Evolutionary conservation across 2,113 vertebrate genomes (phyloP).

Genomic region (Osmerus mordax): DNA sequence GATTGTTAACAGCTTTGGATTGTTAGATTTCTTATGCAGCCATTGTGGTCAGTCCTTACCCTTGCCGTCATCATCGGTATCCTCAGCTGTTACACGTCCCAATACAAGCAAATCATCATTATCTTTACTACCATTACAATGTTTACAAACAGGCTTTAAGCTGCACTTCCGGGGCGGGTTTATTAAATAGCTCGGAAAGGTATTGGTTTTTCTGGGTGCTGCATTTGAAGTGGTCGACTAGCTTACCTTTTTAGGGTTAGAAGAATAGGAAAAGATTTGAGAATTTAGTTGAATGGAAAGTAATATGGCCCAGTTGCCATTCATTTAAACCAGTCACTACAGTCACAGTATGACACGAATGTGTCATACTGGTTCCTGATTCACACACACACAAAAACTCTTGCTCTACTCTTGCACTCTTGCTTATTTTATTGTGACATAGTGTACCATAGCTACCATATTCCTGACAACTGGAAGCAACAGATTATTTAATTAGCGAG

Average conservation of each 20-base stretch:
- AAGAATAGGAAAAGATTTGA: no score
- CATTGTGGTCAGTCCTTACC: constrained; percentile 28
- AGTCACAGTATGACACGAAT: no score
- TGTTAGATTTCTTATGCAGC: constrained; percentile 28
- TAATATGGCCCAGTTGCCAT: no score
- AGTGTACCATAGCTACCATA: constrained; percentile 15
- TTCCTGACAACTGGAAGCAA: constrained; percentile 30
- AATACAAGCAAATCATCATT: neutral
- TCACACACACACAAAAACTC: neutral
- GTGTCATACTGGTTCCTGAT: no score
- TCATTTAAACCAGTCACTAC: no score
- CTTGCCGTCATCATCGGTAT: constrained; percentile 11
- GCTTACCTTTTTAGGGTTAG: no score
- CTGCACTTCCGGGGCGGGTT: neutral
- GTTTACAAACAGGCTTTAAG: neutral
- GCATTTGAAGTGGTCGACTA: no score
- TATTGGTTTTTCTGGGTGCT: no score
- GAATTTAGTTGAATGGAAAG: no score
- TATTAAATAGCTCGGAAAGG: neutral
- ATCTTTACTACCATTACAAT: neutral
- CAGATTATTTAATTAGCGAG: constrained; percentile 43
- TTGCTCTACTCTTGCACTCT: neutral
- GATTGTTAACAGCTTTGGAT: constrained; percentile 50
- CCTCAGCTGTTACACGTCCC: neutral
- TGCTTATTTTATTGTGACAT: no score